Percentiles rank a stretch among this genome's conserved stretches.
These are phyloP conservation scores for Andricus curvator DNA, from an alignment of 2,888 invertebrate species.

Conservation along the genomic window DNA sequence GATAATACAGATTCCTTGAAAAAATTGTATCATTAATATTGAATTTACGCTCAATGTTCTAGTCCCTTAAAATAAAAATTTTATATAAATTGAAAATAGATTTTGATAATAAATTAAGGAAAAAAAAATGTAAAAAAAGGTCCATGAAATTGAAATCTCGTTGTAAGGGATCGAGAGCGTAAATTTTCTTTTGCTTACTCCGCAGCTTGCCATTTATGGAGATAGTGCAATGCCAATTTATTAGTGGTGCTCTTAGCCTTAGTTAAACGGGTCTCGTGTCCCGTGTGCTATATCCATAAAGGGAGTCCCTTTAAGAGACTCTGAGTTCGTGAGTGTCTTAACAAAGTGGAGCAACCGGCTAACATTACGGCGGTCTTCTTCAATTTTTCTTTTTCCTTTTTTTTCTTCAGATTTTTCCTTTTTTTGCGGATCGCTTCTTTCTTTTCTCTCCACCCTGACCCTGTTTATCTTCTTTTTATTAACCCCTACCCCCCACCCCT, in stretches of 20 bases:
- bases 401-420: constrained; percentile 10
- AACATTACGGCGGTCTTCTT: constrained; percentile 38
- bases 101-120: too few species aligned
- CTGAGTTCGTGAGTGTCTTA: constrained; percentile 69
- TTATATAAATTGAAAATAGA: too few species aligned
- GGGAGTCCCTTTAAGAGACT: constrained; percentile 58
- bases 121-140: too few species aligned
- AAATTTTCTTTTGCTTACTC: constrained; percentile 65
- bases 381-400: constrained; percentile 28
- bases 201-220: constrained; percentile 68
- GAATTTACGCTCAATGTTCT: too few species aligned
- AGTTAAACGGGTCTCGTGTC: constrained; percentile 67
- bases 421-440: neutral
- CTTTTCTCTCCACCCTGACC: constrained; percentile 12
- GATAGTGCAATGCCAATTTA: constrained; percentile 72
- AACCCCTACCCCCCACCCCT: neutral
- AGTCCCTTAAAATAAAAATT: too few species aligned
- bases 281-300: constrained; percentile 64
- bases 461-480: constrained; percentile 34
- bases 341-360: constrained; percentile 65
- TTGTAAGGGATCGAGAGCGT: constrained; percentile 64
- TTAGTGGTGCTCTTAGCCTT: constrained; percentile 73
- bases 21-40: too few species aligned
- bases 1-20: too few species aligned
- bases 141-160: constrained; percentile 52